Conservation (phyloP, 2,888 invertebrate species). For the Nymphalis polychloros region DNA sequence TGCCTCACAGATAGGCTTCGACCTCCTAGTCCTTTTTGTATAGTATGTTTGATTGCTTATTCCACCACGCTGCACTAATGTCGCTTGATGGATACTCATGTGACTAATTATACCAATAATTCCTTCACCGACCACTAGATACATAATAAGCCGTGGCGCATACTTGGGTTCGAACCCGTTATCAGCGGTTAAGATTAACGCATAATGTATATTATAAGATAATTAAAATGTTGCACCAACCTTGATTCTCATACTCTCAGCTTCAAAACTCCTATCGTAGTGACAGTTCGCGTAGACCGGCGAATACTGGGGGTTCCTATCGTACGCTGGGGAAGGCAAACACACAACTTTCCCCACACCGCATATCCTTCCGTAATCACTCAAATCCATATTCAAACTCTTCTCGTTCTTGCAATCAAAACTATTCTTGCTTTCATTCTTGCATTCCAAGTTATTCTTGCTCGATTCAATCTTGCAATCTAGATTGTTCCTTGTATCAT, state of each 20-base stretch:
- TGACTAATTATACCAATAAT: no score
- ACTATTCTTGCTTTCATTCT: conserved; percentile 39
- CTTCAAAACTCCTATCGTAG: conserved; percentile 73
- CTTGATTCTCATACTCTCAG: conserved; percentile 67
- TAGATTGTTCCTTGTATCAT: conserved; percentile 38
- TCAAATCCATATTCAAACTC: conserved; percentile 40
- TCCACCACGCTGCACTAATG: no score
- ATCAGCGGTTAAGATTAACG: no score
- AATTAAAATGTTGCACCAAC: conserved; percentile 48
- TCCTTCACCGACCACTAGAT: no score
- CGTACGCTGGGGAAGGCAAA: conserved; percentile 59
- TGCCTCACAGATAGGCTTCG: no score
- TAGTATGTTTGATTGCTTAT: no score
- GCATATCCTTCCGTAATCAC: conserved; percentile 47
- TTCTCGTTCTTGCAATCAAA: conserved; percentile 35
- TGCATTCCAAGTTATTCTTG: conserved; percentile 32
- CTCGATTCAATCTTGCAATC: conserved; percentile 29
- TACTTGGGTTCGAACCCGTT: no score
- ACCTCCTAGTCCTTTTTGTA: no score
- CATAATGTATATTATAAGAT: not conserved
- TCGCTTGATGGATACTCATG: no score
- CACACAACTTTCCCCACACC: conserved; percentile 47
- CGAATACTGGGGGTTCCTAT: conserved; percentile 69
- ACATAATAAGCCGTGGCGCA: no score
- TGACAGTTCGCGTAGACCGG: conserved; percentile 66